phyloP scores from a whole-genome alignment of 2,113 vertebrate genomes.

The Microcebus griseorufus region DNA sequence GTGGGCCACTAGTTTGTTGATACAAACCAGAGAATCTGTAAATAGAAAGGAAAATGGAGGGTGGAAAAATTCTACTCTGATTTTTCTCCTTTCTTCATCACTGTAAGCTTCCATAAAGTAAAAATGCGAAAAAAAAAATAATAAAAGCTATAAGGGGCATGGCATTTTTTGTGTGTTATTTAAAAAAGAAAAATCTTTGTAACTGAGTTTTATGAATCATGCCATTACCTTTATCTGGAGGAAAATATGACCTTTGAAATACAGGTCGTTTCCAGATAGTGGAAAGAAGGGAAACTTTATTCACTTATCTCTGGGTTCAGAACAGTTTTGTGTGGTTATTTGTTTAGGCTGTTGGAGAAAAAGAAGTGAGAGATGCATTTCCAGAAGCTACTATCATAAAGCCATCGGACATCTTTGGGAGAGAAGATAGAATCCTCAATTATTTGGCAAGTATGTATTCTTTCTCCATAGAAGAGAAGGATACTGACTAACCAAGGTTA shows the following conservation, averaged over 20 bases:
- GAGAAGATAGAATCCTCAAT: slow-evolving; percentile 96
- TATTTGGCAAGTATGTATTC: slow-evolving; percentile 90
- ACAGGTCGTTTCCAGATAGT: neutral
- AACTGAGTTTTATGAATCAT: neutral
- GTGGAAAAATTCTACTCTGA: neutral
- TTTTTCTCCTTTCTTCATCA: slow-evolving; percentile 1
- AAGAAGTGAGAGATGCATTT: slow-evolving; percentile 91
- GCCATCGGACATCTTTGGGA: slow-evolving; percentile 94
- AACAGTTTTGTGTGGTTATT: neutral
- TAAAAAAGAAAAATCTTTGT: neutral
- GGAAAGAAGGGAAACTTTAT: neutral
- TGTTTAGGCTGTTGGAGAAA: slow-evolving; percentile 94
- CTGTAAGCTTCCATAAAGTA: neutral
- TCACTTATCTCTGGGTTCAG: neutral
- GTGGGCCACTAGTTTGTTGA: neutral
- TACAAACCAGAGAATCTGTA: neutral
- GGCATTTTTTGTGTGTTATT: neutral
- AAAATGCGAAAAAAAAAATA: neutral
- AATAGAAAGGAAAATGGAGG: neutral
- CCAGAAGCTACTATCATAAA: slow-evolving; percentile 95
- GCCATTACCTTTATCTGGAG: neutral
- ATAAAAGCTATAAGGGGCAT: neutral
- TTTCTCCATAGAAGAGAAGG: neutral
- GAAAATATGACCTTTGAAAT: neutral
- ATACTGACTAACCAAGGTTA: neutral